These are phyloP conservation scores for Semicossyphus pulcher DNA, from an alignment of 2,113 vertebrate species.

Conservation along the genomic window DNA sequence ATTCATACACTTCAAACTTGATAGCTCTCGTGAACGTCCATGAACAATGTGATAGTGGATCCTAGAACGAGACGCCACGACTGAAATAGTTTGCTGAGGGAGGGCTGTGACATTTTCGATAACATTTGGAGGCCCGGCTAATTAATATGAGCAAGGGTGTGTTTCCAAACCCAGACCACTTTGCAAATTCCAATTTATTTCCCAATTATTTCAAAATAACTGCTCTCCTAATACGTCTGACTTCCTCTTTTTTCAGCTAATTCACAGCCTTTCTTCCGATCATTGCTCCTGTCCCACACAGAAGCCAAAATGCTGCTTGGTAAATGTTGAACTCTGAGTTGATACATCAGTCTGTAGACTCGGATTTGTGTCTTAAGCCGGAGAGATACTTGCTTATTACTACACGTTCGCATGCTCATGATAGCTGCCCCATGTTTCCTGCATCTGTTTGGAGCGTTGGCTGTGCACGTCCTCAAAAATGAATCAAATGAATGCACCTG, in stretches of 20 bases:
- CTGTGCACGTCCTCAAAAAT: too few species aligned
- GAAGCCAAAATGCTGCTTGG: slow-evolving; percentile 15
- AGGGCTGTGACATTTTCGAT: slow-evolving; percentile 44
- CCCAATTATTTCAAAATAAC: slow-evolving; percentile 34
- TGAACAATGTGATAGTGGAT: slow-evolving; percentile 22
- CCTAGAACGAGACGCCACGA: slow-evolving; percentile 14
- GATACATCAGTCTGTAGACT: too few species aligned
- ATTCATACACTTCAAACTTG: slow-evolving; percentile 55
- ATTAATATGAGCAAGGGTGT: slow-evolving; percentile 29
- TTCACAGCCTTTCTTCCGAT: not conserved
- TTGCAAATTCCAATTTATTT: slow-evolving; percentile 41
- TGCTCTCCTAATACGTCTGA: slow-evolving; percentile 2
- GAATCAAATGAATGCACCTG: too few species aligned
- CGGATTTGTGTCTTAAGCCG: too few species aligned
- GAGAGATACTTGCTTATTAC: too few species aligned
- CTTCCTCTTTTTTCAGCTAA: slow-evolving; percentile 11
- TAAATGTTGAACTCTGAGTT: too few species aligned
- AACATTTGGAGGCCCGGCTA: slow-evolving; percentile 36
- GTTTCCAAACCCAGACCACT: slow-evolving; percentile 19
- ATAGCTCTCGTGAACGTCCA: slow-evolving; percentile 41
- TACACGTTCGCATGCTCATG: too few species aligned
- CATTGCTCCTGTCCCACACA: slow-evolving; percentile 8
- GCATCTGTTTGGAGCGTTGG: too few species aligned
- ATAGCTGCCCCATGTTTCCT: too few species aligned
- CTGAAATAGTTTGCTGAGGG: slow-evolving; percentile 13